Conservation (phyloP, 2,797 vertebrate species). For the Pyrocephalus nanus region DNA sequence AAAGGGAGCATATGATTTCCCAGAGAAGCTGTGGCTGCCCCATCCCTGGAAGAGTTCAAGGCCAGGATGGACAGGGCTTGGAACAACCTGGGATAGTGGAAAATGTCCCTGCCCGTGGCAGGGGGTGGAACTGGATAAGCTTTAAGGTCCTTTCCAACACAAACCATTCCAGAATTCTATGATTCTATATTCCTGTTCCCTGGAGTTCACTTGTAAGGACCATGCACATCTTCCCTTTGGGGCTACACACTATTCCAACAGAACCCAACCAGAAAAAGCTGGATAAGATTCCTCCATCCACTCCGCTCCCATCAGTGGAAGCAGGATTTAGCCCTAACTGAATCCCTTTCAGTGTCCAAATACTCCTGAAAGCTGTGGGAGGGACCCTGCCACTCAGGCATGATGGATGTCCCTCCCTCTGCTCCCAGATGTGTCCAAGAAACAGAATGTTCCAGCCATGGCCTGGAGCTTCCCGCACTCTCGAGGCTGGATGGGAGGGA, state of each 20-base stretch:
- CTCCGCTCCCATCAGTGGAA: accelerated
- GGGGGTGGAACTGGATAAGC: too few relatives aligned
- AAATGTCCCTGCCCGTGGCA: neutral
- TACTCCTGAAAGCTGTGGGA: slow-evolving; percentile 30
- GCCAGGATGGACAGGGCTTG: neutral
- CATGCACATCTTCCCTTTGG: neutral
- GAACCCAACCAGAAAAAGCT: neutral
- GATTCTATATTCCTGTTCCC: neutral
- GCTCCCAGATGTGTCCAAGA: slow-evolving; percentile 54
- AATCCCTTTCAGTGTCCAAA: neutral
- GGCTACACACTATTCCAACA: neutral
- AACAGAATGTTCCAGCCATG: slow-evolving; percentile 60
- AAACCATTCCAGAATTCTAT: neutral
- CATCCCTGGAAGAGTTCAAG: neutral
- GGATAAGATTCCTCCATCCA: neutral
- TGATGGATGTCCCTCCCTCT: slow-evolving; percentile 47
- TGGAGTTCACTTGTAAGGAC: neutral
- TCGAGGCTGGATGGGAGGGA: slow-evolving; percentile 33
- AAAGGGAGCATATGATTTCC: neutral
- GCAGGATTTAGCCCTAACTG: neutral
- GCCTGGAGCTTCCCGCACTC: slow-evolving; percentile 36
- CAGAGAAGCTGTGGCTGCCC: neutral
- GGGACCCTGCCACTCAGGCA: slow-evolving; percentile 30
- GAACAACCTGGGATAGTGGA: neutral
- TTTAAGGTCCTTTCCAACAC: neutral